A percentile compares a stretch with the other conserved stretches of the same genome.
These are phyloP conservation scores for Euwallacea similis DNA, from an alignment of 1,140 invertebrate species.

Conservation along the genomic window DNA sequence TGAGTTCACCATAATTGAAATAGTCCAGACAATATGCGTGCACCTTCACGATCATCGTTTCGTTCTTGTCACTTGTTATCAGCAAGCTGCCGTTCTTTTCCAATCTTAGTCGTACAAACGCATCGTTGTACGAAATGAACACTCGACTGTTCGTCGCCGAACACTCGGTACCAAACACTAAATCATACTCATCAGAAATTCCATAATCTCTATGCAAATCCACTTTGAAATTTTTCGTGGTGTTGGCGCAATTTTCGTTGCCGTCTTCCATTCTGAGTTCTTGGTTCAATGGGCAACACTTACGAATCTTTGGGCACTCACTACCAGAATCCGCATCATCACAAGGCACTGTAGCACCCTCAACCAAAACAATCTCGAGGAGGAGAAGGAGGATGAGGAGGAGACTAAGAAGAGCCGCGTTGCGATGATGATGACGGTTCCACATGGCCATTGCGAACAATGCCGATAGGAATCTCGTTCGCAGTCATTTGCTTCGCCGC, in stretches of 20 bases:
- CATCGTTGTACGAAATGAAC: too few relatives aligned
- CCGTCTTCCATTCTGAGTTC: background rate
- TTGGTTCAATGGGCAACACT: conserved; percentile 10
- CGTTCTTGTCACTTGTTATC: background rate
- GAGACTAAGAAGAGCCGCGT: too few relatives aligned
- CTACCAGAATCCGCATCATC: too few relatives aligned
- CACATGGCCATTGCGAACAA: conserved; percentile 12
- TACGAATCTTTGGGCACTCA: background rate
- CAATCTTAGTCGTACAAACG: too few relatives aligned
- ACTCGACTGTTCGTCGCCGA: background rate
- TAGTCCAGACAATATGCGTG: conserved; percentile 23
- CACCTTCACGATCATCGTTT: background rate
- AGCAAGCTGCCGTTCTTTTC: conserved; percentile 16
- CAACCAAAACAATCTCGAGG: too few relatives aligned
- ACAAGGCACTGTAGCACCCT: too few relatives aligned
- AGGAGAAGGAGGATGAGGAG: background rate
- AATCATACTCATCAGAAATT: background rate
- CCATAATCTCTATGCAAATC: conserved; percentile 1
- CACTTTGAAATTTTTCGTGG: conserved; percentile 2
- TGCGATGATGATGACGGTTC: conserved; percentile 5
- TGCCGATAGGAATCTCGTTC: background rate
- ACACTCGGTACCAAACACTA: background rate
- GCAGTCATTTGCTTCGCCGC: conserved; percentile 8
- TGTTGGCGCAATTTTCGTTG: conserved; percentile 2
- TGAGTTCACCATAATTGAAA: background rate